Evolutionary conservation across 2,113 vertebrate genomes (phyloP), one percentile per base, ranked within the genome.

Genomic region (Catharus fuscescens): DNA sequence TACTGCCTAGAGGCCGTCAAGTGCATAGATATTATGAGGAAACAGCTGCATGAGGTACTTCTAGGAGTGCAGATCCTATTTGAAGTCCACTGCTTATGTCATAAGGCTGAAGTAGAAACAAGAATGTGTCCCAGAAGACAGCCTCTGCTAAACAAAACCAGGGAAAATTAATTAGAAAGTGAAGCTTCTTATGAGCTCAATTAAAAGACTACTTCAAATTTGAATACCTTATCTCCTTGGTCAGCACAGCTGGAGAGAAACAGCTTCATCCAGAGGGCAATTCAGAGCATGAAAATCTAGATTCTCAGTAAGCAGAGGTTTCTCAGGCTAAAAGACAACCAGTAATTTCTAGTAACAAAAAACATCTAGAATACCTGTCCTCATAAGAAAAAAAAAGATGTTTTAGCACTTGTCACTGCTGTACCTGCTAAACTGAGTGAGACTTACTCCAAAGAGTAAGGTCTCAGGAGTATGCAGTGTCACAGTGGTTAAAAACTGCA

Each of bases 131-230:
- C 66, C 89, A 79, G 20, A 91, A 88, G 87, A 70, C 8, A 69
- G 21, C 17, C 7, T 65, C 47, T 57, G 62, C 26, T 73, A 94
- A 88, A 88, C 0, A 0, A 88, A 95, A 77, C 57, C 42, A 64
- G 62, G 62, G 17, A 40, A 61, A 92, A 76, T 29, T 47, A 91
- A 86, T 87, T 82, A 72, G 38, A 62, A 93, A 82, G 28, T 47
- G 70, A 85, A 90, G 18, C 28, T 77, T 66, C 73, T 90, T 80
- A 77, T 70, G 42, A 87, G 24, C 71, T 92, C 89, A 73, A 65
- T 92, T 87, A 95, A 95, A 90, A 85, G 66, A 38, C 54, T 57
- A 34, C 60, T 92, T 80, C 40, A 71, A 69, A 86, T 89, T 69
- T 57, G 25, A 28, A 85, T 61, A 61, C 9, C 5, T 92, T 31